Base-by-base conservation (phyloP, 2,888 invertebrate genomes). In the Bibio marci region DNA sequence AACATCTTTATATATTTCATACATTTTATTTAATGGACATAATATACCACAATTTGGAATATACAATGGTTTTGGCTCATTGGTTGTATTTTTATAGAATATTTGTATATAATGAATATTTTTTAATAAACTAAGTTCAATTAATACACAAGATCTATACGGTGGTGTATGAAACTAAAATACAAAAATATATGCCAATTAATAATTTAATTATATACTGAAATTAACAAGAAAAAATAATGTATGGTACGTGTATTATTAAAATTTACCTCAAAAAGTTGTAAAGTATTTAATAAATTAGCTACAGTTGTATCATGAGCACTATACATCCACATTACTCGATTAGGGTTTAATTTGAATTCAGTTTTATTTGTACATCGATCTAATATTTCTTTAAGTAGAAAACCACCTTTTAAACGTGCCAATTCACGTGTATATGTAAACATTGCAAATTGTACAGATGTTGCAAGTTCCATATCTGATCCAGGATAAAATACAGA, bases 281-380 rank as follows among this genome's bases (percentile, higher is more conserved):
- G 77, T 77, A 1, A 63, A 55, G 18, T 55, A 71, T 72, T 77
- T 2, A 90, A 64, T 27, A 88, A 50, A 50, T 71, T 79, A 0
- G 78, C 80, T 12, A 91, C 62, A 0, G 82, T 88, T 1, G 76
- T 70, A 54, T 91, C 90, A 50, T 91, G 90, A 0, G 67, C 85
- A 44, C 85, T 85, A 51, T 80, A 85, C 37, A 87, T 65, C 52
- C 73, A 70, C 30, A 86, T 46, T 46, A 76, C 78, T 15, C 71
- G 64, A 45, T 69, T 52, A 1, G 67, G 65, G 11, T 51, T 52
- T 41, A 72, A 50, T 27, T 52, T 52, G 2, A 58, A 54, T 3
- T 55, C 50, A 0, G 59, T 52, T 40, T 68, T 70, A 1, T 65
- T 53, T 1, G 57, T 50, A 63, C 86, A 77, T 41, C 78, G 69